phyloP scores from a whole-genome alignment of 2,797 vertebrate species.

The Echeneis naucrates region DNA sequence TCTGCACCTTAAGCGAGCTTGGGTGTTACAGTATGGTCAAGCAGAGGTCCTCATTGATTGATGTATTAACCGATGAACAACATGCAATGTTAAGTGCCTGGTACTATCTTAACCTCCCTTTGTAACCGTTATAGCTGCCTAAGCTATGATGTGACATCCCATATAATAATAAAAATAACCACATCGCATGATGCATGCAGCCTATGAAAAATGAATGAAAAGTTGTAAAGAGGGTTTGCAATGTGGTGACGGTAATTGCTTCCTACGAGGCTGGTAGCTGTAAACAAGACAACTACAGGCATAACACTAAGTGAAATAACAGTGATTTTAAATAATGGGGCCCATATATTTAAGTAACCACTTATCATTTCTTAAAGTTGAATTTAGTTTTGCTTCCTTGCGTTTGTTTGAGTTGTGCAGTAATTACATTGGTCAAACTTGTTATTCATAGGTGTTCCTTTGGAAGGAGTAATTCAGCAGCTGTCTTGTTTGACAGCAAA shows the following conservation, averaged over 20 bases:
- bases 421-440: background rate
- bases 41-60: background rate
- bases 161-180: constrained; percentile 24
- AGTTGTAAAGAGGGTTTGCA: constrained; percentile 22
- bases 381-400: background rate
- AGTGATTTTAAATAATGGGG: constrained; percentile 14
- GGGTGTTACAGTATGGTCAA: background rate
- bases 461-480: constrained; percentile 8
- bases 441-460: constrained; percentile 1
- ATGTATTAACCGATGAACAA: background rate
- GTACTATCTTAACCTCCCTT: background rate
- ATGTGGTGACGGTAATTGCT: constrained; percentile 25
- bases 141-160: constrained; percentile 1
- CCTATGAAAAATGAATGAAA: background rate
- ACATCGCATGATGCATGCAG: constrained; percentile 3
- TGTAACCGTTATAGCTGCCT: constrained; percentile 11
- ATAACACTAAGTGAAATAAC: background rate
- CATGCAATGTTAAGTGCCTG: background rate
- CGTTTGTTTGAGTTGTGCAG: constrained; percentile 7
- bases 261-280: constrained; percentile 20
- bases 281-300: constrained; percentile 22
- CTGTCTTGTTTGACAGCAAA: background rate
- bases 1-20: background rate
- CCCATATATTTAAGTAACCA: constrained; percentile 2
- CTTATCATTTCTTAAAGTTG: constrained; percentile 5